Percentiles rank a stretch among this genome's conserved stretches.
Conservation (phyloP, 2,797 vertebrate genomes). For the Peromyscus attwateri region DNA sequence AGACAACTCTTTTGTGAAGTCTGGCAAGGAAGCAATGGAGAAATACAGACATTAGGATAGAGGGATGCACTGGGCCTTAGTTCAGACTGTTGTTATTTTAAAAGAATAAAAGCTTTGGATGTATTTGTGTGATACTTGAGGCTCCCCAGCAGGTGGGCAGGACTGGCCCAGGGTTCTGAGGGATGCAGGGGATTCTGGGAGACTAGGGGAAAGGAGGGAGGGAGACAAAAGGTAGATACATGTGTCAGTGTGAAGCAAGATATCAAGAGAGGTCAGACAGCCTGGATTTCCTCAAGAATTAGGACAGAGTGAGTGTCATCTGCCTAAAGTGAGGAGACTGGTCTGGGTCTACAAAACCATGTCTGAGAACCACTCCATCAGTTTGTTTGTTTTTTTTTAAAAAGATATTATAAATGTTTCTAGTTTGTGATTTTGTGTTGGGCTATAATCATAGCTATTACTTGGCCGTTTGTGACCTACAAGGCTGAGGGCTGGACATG, state of each 20-base stretch:
- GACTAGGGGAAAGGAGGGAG: neutral
- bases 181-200: neutral
- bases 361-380: neutral
- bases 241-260: neutral
- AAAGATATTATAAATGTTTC: neutral
- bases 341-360: neutral
- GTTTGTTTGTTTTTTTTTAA: too few species aligned
- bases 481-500: neutral
- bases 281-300: neutral
- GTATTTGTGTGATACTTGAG: neutral
- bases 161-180: neutral
- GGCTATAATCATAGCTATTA: neutral
- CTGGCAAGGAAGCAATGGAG: conserved; percentile 5
- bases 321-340: neutral
- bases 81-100: conserved; percentile 27
- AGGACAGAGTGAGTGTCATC: neutral
- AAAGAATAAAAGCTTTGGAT: neutral
- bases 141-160: neutral
- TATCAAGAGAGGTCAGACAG: neutral
- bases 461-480: neutral
- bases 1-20: conserved; percentile 57
- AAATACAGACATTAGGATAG: neutral
- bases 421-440: neutral
- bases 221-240: neutral
- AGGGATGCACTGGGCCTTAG: neutral